These are phyloP conservation scores for Symphodus melops DNA, from an alignment of 2,113 vertebrate genomes.

Conservation along the genomic window DNA sequence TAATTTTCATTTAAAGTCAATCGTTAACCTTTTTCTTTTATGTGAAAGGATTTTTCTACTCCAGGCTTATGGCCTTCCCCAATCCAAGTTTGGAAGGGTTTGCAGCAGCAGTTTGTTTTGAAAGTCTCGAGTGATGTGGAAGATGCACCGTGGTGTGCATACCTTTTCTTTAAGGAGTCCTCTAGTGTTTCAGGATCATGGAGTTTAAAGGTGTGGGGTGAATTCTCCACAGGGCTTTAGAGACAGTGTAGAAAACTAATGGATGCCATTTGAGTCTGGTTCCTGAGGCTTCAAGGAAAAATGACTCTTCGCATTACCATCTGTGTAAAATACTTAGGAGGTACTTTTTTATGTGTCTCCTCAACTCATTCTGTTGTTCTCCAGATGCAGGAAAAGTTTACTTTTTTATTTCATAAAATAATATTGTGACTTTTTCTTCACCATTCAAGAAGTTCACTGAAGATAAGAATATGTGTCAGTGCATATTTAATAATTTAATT, in stretches of 20 bases:
- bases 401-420: no score
- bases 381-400: background rate
- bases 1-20: background rate
- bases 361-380: constrained; percentile 20
- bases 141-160: background rate
- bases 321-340: constrained; percentile 46
- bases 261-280: constrained; percentile 59
- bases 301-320: constrained; percentile 38
- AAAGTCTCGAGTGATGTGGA: background rate
- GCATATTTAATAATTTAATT: constrained; percentile 61
- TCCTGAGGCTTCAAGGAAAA: constrained; percentile 60
- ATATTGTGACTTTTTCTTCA: constrained; percentile 1
- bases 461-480: constrained; percentile 1
- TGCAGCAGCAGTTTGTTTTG: constrained; percentile 14
- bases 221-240: constrained; percentile 51
- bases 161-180: constrained; percentile 15
- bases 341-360: constrained; percentile 38
- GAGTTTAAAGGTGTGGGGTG: constrained; percentile 48
- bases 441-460: background rate
- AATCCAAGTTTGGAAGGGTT: background rate
- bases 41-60: background rate
- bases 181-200: constrained; percentile 31
- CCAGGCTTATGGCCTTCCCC: background rate
- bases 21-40: background rate
- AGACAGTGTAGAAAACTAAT: constrained; percentile 61